These are phyloP conservation scores for Heliconius hewitsoni DNA, from an alignment of 1,140 invertebrate species.

Conservation along the genomic window DNA sequence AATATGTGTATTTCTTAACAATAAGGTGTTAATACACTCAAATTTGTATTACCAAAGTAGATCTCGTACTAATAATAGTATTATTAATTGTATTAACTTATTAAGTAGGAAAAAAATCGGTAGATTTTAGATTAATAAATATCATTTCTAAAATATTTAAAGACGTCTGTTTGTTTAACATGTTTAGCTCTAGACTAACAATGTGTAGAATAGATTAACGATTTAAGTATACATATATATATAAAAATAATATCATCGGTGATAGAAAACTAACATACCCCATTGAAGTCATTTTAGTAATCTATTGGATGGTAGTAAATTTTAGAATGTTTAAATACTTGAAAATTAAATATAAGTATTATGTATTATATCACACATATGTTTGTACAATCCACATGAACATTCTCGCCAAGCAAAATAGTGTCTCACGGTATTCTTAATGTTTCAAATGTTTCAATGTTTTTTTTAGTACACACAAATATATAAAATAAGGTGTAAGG, in stretches of 20 bases:
- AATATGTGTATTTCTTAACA: slow-evolving; percentile 55
- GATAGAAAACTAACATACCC: slow-evolving; percentile 73
- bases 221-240: slow-evolving; percentile 51
- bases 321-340: slow-evolving; percentile 60
- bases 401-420: slow-evolving; percentile 78
- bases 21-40: slow-evolving; percentile 56
- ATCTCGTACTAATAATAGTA: slow-evolving; percentile 76
- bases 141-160: slow-evolving; percentile 78
- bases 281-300: slow-evolving; percentile 57
- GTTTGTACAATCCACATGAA: slow-evolving; percentile 49
- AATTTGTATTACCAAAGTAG: slow-evolving; percentile 67
- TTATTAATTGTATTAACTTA: slow-evolving; percentile 79
- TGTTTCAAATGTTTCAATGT: slow-evolving; percentile 51
- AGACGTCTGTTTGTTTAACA: slow-evolving; percentile 80
- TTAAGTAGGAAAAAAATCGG: slow-evolving; percentile 63
- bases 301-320: slow-evolving; percentile 55
- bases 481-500: slow-evolving; percentile 72
- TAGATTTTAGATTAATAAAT: slow-evolving; percentile 78
- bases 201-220: slow-evolving; percentile 79
- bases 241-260: slow-evolving; percentile 53
- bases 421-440: slow-evolving; percentile 74
- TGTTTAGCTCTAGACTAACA: slow-evolving; percentile 81
- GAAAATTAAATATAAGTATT: slow-evolving; percentile 52
- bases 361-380: slow-evolving; percentile 53
- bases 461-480: slow-evolving; percentile 52